These are phyloP conservation scores for Trissonchulus latispiculum DNA, from an alignment of 2,888 invertebrate genomes.

Conservation along the genomic window DNA sequence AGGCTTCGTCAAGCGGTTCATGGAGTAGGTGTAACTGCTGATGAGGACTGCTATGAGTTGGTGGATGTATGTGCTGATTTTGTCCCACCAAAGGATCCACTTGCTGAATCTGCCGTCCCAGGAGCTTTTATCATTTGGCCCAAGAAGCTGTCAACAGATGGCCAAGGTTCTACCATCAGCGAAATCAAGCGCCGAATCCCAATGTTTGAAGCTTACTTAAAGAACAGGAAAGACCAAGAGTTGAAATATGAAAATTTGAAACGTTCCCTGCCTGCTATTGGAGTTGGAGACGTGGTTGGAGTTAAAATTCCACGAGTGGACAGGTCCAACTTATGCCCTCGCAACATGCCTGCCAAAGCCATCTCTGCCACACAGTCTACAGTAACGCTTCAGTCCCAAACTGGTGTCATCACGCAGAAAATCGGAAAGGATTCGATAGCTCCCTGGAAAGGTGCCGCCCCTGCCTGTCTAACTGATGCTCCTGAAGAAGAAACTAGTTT, in stretches of 20 bases:
- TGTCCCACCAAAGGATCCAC: not conserved
- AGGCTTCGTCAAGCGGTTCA: not conserved
- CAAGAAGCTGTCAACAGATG: not conserved
- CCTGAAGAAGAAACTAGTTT: not conserved
- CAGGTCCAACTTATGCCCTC: not conserved
- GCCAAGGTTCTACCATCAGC: not conserved
- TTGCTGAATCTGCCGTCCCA: not conserved
- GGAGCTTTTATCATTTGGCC: not conserved
- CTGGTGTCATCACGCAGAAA: not conserved
- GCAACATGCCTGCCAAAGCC: not conserved
- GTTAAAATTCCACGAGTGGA: not conserved
- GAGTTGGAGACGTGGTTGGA: not conserved
- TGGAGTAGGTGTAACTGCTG: not conserved
- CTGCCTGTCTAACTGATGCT: not conserved
- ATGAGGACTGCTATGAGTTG: not conserved
- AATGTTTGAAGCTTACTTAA: not conserved
- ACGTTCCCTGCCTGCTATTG: not conserved
- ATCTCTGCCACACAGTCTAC: not conserved
- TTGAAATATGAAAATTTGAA: not conserved
- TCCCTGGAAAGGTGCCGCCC: not conserved
- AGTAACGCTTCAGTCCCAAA: not conserved
- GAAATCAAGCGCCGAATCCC: not conserved
- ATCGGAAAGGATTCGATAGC: not conserved
- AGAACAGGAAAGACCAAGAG: not conserved
- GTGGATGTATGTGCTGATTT: not conserved